Percentiles rank a stretch among this genome's conserved stretches.
Evolutionary conservation across 2,113 vertebrate genomes (phyloP).

Genomic region (Notarius lentiginosus): DNA sequence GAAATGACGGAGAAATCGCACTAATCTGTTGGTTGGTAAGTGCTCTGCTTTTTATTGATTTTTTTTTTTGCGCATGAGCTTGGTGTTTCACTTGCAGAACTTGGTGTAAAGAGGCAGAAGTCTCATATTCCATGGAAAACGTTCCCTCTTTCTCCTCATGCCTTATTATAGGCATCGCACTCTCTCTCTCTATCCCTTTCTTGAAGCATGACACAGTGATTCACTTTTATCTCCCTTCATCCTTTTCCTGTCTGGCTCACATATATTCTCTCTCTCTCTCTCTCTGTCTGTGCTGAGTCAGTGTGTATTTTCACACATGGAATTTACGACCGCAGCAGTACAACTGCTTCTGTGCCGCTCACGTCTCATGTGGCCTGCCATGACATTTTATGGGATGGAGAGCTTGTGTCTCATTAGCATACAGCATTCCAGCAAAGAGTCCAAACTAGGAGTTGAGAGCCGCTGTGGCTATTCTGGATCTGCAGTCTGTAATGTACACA

Average conservation of each 20-base stretch:
- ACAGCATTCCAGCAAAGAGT: constrained; percentile 39
- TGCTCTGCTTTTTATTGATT: neutral
- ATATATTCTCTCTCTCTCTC: neutral
- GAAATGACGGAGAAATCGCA: constrained; percentile 2
- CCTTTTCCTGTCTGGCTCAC: constrained; percentile 22
- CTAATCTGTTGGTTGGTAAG: neutral
- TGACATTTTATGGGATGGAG: constrained; percentile 42
- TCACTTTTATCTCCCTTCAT: constrained; percentile 30
- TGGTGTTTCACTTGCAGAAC: neutral
- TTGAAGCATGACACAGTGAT: constrained; percentile 41
- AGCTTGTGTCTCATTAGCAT: constrained; percentile 39
- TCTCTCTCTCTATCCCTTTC: constrained; percentile 22
- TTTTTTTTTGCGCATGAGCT: neutral
- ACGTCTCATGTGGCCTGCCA: constrained; percentile 19
- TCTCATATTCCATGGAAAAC: neutral
- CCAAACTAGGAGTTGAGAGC: constrained; percentile 53
- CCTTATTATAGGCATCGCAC: constrained; percentile 21
- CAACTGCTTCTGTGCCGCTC: constrained; percentile 33
- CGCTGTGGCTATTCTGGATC: constrained; percentile 44
- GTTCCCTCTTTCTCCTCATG: constrained; percentile 2
- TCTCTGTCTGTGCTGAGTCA: constrained; percentile 45
- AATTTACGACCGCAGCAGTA: constrained; percentile 30
- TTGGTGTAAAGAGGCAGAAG: neutral
- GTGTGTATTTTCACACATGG: constrained; percentile 47
- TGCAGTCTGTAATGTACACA: constrained; percentile 52